Evolutionary conservation across 2,888 invertebrate genomes (phyloP).

Genomic region (Drosophila picticornis): DNA sequence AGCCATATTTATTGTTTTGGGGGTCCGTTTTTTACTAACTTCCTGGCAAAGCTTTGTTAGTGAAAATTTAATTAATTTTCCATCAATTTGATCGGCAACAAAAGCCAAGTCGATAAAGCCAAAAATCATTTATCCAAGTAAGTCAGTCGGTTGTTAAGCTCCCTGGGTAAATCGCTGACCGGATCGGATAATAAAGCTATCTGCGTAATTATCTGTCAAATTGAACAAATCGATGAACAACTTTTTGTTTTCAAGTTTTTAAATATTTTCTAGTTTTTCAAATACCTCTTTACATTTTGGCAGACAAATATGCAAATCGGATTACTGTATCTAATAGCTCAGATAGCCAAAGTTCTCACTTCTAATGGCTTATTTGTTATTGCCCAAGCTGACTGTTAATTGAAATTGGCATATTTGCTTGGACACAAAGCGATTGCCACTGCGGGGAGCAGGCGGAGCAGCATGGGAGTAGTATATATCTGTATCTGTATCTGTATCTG

Average conservation of each 20-base stretch:
- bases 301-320: neutral
- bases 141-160: neutral
- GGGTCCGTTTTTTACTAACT: neutral
- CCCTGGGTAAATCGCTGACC: neutral
- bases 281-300: neutral
- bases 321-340: constrained; percentile 1
- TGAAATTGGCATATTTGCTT: constrained; percentile 53
- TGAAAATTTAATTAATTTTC: neutral
- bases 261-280: neutral
- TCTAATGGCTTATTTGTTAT: neutral
- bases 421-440: constrained; percentile 40
- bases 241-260: neutral
- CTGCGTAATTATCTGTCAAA: neutral
- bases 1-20: constrained; percentile 41
- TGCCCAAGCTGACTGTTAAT: constrained; percentile 32
- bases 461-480: constrained; percentile 4
- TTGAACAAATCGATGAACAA: no score
- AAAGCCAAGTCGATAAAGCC: neutral
- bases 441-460: constrained; percentile 13
- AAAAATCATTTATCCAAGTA: neutral
- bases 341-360: neutral
- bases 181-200: neutral
- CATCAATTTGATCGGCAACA: neutral
- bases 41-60: constrained; percentile 4
- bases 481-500: constrained; percentile 12